phyloP scores from a whole-genome alignment of 2,888 invertebrate genomes.

The Microplitis deprimator region DNA sequence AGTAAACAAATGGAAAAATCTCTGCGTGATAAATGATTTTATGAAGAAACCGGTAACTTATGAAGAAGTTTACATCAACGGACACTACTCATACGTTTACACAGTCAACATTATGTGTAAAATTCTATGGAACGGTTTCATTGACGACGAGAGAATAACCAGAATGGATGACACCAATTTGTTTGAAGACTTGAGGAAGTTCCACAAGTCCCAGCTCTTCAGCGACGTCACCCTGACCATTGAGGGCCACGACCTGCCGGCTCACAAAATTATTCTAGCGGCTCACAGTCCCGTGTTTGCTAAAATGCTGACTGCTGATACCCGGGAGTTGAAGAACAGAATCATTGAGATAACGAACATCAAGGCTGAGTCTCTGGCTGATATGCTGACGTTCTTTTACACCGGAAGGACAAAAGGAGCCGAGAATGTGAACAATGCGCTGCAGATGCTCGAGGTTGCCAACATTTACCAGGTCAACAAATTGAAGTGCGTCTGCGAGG shows the following conservation, averaged over 20 bases:
- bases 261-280: background rate
- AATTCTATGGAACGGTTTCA: background rate
- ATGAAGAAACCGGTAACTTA: background rate
- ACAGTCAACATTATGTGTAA: background rate
- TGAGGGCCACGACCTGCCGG: background rate
- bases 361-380: background rate
- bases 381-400: background rate
- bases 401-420: background rate
- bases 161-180: background rate
- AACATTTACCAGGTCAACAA: background rate
- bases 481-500: background rate
- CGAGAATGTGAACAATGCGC: background rate
- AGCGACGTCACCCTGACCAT: background rate
- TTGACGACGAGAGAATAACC: background rate
- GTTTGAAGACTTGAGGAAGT: background rate
- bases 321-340: background rate
- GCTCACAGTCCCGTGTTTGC: background rate
- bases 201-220: background rate
- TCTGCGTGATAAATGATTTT: background rate
- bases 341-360: background rate
- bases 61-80: background rate
- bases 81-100: background rate
- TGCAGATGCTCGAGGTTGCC: background rate
- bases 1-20: background rate
- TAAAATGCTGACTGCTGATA: background rate